Base-by-base conservation (phyloP, 35 echinoderm and acorn worm genomes). In the Diadema setosum region DNA sequence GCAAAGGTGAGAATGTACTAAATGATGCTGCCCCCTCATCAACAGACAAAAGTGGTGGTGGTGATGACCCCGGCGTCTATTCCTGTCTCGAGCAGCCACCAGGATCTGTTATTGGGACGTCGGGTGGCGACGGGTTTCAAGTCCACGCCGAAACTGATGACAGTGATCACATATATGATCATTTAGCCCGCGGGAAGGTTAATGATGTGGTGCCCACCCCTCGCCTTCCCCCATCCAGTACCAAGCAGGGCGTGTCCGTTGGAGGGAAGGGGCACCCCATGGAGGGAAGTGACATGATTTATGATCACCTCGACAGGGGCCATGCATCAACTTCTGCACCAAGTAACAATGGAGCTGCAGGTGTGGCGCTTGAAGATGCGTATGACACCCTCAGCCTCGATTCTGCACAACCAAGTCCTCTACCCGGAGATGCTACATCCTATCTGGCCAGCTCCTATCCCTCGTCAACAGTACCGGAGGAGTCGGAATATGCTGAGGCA, bases 101-200 rank as follows among this genome's bases (percentile, higher is more conserved):
- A 3, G 90, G 61, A 35, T 2, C 34, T 2, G 42, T 18, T 41
- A n/a, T n/a, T n/a, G 49, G 59, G 18, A 8, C 80, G 26, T 4
- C 45, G 5, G 35, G 48, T 4, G 64, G 27, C 55, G 61, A 56
- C 57, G 81, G 8, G 26, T 15, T 15, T 7, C 37, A 40, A 8
- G 20, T 41, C n/a, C 39, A 49, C 23, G 36, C 90, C 46, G 30
- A 84, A 3, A 20, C 33, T 15, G 24, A 5, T 35, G 46, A 73
- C 41, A 46, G 37, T 45, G 39, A 61, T 45, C 83, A 91, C 33
- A 44, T 85, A 2, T 91, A 91, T 46, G 90, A 91, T 45, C 90
- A 91, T 44, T 58, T 91, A 3, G 48, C 41, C 15, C 64, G 85
- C 24, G 58, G 70, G 58, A n/a, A 86, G 36, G 35, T 65, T 20